These are phyloP conservation scores for Cyclopterus lumpus DNA, from an alignment of 2,797 vertebrate genomes.

Conservation along the genomic window DNA sequence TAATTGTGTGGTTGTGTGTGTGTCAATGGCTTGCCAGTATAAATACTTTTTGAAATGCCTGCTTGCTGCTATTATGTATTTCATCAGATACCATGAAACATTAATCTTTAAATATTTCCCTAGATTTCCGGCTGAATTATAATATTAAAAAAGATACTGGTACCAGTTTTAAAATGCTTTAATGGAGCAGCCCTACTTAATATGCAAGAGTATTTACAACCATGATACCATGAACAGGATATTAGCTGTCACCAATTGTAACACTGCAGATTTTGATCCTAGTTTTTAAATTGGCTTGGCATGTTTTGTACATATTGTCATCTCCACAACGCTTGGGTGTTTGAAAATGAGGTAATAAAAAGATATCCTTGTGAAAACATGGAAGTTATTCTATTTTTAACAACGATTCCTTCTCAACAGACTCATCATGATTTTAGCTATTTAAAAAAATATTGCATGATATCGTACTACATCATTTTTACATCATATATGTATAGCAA, in stretches of 20 bases:
- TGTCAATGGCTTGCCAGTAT: constrained; percentile 19
- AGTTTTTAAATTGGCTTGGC: background rate
- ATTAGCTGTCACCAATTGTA: background rate
- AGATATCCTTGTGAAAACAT: too few relatives aligned
- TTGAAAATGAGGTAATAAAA: background rate
- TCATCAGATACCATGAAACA: background rate
- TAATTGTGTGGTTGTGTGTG: constrained; percentile 20
- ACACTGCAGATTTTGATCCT: background rate
- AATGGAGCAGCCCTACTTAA: background rate
- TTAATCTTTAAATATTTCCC: constrained; percentile 2
- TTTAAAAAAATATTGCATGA: background rate
- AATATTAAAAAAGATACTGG: background rate
- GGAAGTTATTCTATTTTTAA: background rate
- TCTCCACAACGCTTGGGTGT: background rate
- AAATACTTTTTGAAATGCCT: constrained; percentile 6
- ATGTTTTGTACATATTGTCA: background rate
- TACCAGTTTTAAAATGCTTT: background rate
- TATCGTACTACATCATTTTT: background rate
- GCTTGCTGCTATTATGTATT: constrained; percentile 3
- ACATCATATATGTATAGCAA: background rate
- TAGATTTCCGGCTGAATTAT: constrained; percentile 2
- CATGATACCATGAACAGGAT: background rate
- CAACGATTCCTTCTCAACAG: background rate
- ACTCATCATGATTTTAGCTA: background rate
- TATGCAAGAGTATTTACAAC: background rate